Percentiles rank a stretch among this genome's conserved stretches.
These are phyloP conservation scores for Habropoda laboriosa DNA, from an alignment of 1,140 invertebrate species.

Conservation along the genomic window DNA sequence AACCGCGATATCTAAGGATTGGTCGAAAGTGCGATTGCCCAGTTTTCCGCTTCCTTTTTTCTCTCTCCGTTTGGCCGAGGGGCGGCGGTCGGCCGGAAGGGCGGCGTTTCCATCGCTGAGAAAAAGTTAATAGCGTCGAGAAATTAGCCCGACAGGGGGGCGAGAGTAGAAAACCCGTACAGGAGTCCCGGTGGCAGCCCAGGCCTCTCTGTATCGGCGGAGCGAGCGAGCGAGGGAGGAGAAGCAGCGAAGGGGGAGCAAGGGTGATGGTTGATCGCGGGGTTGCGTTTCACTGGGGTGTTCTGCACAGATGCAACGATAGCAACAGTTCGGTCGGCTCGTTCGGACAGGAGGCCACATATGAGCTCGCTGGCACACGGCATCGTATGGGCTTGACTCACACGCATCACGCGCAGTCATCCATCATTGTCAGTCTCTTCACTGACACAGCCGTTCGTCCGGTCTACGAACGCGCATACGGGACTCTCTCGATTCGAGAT, in stretches of 20 bases:
- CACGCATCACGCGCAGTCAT: conserved; percentile 78
- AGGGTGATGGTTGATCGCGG: conserved; percentile 60
- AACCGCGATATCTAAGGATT: conserved; percentile 17
- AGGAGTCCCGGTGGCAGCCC: too few species aligned
- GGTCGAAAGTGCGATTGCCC: conserved; percentile 52
- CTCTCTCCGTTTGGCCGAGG: too few species aligned
- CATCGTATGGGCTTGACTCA: conserved; percentile 79
- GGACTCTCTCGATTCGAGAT: conserved; percentile 61
- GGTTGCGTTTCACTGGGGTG: conserved; percentile 72
- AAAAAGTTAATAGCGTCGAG: conserved; percentile 77
- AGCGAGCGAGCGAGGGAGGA: neutral
- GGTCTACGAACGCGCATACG: conserved; percentile 54
- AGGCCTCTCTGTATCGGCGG: too few species aligned
- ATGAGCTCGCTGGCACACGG: conserved; percentile 73
- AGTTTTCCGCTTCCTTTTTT: conserved; percentile 37
- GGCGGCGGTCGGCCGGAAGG: conserved; percentile 22
- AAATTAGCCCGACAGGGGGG: conserved; percentile 75
- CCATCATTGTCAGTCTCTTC: conserved; percentile 80
- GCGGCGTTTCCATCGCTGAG: conserved; percentile 42
- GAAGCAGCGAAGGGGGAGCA: neutral
- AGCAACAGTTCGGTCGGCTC: conserved; percentile 78
- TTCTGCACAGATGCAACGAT: conserved; percentile 79
- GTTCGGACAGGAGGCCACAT: conserved; percentile 72
- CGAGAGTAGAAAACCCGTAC: conserved; percentile 14
- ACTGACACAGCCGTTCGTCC: conserved; percentile 68